A percentile compares a stretch with the other conserved stretches of the same genome.
Conservation (phyloP, 2,888 invertebrate species). For the Lasioglossum lativentre region DNA sequence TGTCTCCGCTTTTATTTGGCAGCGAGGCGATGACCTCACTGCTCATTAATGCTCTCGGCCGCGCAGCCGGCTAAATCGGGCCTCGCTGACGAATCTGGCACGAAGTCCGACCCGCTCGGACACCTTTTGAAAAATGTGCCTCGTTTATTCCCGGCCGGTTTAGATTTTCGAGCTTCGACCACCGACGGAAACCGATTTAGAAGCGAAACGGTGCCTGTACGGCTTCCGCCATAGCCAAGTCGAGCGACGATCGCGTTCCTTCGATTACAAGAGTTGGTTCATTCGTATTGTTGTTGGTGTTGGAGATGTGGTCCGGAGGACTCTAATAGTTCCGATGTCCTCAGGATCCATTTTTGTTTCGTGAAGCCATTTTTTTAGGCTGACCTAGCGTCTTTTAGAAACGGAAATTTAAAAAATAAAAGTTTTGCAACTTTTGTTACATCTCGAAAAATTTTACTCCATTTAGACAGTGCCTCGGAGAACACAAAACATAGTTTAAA, state of each 20-base stretch:
- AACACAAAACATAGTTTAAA: no score
- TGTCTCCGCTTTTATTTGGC: conserved; percentile 63
- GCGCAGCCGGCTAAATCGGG: conserved; percentile 56
- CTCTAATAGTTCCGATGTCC: background rate
- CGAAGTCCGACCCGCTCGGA: conserved; percentile 50
- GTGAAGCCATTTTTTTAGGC: no score
- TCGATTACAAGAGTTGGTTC: background rate
- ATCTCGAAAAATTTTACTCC: no score
- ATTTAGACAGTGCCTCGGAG: no score
- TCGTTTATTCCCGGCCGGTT: conserved; percentile 27
- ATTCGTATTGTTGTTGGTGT: no score
- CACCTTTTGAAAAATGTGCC: conserved; percentile 55
- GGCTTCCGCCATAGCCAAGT: background rate
- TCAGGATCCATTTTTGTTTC: background rate
- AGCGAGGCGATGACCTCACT: conserved; percentile 69
- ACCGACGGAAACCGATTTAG: conserved; percentile 21
- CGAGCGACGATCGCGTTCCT: background rate
- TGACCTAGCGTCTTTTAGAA: no score
- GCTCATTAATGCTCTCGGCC: conserved; percentile 60
- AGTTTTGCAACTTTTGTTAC: no score
- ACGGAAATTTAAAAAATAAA: no score
- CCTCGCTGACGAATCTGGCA: conserved; percentile 67
- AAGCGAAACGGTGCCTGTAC: background rate
- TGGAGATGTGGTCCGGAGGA: background rate
- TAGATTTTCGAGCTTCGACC: conserved; percentile 20